Evolutionary conservation across 2,113 vertebrate genomes (phyloP).

Genomic region (Nestor notabilis): DNA sequence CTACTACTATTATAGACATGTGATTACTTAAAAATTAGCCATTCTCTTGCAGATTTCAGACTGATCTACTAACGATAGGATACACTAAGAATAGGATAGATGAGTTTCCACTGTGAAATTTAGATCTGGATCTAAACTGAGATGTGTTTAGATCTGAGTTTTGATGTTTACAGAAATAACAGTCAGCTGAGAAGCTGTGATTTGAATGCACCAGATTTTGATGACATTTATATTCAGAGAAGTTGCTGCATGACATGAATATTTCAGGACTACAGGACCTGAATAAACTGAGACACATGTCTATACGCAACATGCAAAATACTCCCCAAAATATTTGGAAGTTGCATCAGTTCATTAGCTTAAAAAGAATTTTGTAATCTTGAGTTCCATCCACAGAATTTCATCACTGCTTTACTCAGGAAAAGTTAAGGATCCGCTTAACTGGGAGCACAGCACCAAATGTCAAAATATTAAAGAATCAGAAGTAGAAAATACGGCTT

Average conservation of each 20-base stretch:
- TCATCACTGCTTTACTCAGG: neutral
- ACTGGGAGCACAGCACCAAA: neutral
- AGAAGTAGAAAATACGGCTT: neutral
- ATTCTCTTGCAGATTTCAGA: neutral
- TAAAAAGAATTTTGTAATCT: neutral
- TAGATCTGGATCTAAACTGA: neutral
- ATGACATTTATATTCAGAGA: neutral
- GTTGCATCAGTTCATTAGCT: neutral
- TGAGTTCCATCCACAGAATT: neutral
- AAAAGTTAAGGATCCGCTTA: neutral
- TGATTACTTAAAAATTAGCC: neutral
- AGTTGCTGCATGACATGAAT: neutral
- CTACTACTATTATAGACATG: neutral
- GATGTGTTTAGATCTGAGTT: neutral
- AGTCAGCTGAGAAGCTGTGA: neutral
- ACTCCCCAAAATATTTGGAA: neutral
- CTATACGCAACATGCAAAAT: neutral
- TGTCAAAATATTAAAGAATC: neutral
- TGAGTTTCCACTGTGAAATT: neutral
- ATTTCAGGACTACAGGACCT: neutral
- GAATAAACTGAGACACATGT: neutral
- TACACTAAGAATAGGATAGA: neutral
- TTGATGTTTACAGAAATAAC: neutral
- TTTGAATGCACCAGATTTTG: neutral
- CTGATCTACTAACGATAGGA: neutral